Evolutionary conservation across 2,113 vertebrate genomes (phyloP).

Genomic region (Vulpes ferrilata): DNA sequence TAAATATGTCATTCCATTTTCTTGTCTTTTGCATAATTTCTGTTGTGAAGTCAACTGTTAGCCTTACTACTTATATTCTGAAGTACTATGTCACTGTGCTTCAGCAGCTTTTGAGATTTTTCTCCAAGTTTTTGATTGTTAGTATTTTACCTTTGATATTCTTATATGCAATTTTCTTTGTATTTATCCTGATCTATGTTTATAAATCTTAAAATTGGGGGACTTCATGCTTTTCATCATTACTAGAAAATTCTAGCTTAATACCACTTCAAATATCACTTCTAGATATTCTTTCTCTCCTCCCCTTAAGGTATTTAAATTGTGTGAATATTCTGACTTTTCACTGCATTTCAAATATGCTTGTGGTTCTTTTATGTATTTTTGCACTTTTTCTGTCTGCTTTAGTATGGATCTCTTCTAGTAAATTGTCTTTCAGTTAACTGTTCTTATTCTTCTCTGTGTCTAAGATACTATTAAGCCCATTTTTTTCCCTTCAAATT

Average conservation of each 20-base stretch:
- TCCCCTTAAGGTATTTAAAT: neutral
- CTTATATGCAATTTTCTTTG: neutral
- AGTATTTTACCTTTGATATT: neutral
- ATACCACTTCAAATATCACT: neutral
- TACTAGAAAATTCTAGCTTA: neutral
- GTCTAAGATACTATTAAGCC: neutral
- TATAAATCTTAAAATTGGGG: neutral
- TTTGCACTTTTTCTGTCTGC: neutral
- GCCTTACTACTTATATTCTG: neutral
- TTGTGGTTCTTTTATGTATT: neutral
- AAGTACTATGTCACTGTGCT: neutral
- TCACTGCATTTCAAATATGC: neutral
- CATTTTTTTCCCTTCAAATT: neutral
- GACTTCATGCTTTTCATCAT: neutral
- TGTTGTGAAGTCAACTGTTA: neutral
- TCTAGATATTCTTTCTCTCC: neutral
- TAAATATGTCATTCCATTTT: neutral
- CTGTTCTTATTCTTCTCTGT: neutral
- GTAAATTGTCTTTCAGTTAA: neutral
- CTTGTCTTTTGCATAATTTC: neutral
- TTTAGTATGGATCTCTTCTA: neutral
- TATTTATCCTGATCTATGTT: neutral
- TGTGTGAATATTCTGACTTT: neutral
- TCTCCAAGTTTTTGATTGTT: neutral
- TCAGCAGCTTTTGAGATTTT: neutral